A percentile compares a stretch with the other conserved stretches of the same genome.
These are phyloP conservation scores for Artemia sp. DNA, from an alignment of 2,888 invertebrate genomes.

Conservation along the genomic window DNA sequence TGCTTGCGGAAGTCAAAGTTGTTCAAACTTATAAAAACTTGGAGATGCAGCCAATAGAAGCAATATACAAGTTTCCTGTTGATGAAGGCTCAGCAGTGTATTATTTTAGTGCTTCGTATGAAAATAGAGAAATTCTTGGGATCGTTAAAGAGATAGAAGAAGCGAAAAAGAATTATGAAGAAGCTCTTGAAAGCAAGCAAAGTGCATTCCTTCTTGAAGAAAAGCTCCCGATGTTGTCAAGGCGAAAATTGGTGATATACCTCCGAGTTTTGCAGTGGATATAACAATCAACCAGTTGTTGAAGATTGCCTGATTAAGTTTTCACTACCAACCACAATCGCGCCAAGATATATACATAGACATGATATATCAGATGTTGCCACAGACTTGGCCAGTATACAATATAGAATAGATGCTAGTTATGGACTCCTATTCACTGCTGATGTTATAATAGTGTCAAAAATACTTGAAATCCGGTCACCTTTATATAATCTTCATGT, in stretches of 20 bases:
- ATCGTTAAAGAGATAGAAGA: too few relatives aligned
- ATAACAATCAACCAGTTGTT: slow-evolving; percentile 26
- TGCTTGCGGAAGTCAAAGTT: slow-evolving; percentile 22
- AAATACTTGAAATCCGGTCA: neutral
- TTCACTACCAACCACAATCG: slow-evolving; percentile 27
- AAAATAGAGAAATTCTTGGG: too few relatives aligned
- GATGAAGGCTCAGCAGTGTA: too few relatives aligned
- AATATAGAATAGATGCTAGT: slow-evolving; percentile 23
- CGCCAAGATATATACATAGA: slow-evolving; percentile 26
- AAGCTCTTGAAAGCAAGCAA: too few relatives aligned
- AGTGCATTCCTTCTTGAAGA: too few relatives aligned
- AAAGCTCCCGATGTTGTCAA: too few relatives aligned
- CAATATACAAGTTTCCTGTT: slow-evolving; percentile 26
- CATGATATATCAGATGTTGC: slow-evolving; percentile 24
- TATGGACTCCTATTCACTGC: neutral
- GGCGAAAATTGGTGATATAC: slow-evolving; percentile 25
- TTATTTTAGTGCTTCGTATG: too few relatives aligned
- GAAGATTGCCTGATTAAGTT: slow-evolving; percentile 25
- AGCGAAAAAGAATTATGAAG: too few relatives aligned
- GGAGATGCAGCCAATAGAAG: slow-evolving; percentile 27
- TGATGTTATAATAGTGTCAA: neutral
- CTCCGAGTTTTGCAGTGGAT: slow-evolving; percentile 26
- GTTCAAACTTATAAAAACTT: slow-evolving; percentile 26
- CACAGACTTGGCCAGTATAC: slow-evolving; percentile 24
- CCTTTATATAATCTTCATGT: neutral